Evolutionary conservation across 2,797 vertebrate species (phyloP).

Genomic region (Smutsia gigantea): DNA sequence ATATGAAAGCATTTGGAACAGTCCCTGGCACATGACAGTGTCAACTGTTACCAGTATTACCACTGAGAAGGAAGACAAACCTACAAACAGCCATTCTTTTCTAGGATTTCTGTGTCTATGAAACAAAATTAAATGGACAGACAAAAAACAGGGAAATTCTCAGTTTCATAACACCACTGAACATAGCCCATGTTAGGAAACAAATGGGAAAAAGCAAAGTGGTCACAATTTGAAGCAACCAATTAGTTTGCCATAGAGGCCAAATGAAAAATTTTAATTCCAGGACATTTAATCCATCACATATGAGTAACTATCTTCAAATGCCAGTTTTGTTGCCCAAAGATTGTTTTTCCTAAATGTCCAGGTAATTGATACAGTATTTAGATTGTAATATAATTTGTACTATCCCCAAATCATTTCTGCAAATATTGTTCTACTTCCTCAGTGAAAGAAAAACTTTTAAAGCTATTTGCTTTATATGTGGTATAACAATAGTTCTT

Average conservation of each 20-base stretch:
- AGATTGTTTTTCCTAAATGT: neutral
- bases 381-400: neutral
- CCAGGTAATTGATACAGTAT: neutral
- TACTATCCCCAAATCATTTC: neutral
- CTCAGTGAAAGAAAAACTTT: neutral
- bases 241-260: neutral
- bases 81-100: neutral
- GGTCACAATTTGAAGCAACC: neutral
- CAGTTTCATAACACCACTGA: neutral
- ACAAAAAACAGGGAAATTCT: neutral
- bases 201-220: neutral
- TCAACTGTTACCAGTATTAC: neutral
- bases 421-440: constrained; percentile 16
- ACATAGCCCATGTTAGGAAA: neutral
- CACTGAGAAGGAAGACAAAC: neutral
- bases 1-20: neutral
- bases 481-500: neutral
- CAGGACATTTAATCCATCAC: neutral
- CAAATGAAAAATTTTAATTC: neutral
- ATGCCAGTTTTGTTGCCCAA: neutral
- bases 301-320: neutral
- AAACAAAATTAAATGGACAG: neutral
- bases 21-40: neutral
- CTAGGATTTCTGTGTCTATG: neutral
- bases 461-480: neutral